Evolutionary conservation across 2,888 invertebrate species (phyloP).

Genomic region (Eledona agricola): DNA sequence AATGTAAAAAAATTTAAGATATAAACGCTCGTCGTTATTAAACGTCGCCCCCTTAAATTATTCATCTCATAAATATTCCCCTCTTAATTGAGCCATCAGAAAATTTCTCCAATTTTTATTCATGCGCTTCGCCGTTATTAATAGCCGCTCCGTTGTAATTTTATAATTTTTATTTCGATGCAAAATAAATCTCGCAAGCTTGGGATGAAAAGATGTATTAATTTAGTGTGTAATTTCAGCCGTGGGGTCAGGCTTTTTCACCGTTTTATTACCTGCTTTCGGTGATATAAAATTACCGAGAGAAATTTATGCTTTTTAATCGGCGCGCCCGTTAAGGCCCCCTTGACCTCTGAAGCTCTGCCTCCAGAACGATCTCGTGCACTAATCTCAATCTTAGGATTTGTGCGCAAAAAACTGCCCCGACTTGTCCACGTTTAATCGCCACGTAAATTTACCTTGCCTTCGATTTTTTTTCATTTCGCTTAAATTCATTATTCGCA

Average conservation of each 20-base stretch:
- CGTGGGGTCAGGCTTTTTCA: constrained; percentile 10
- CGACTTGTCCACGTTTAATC: too few species aligned
- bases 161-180: constrained; percentile 27
- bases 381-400: constrained; percentile 1
- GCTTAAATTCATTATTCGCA: constrained; percentile 2
- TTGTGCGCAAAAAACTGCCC: too few species aligned
- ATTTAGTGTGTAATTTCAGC: constrained; percentile 20
- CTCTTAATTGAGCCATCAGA: constrained; percentile 25
- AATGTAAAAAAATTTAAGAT: too few species aligned
- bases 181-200: constrained; percentile 21
- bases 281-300: constrained; percentile 3
- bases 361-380: neutral
- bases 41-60: constrained; percentile 10
- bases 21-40: constrained; percentile 15
- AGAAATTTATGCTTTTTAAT: constrained; percentile 4
- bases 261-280: constrained; percentile 17
- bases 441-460: too few species aligned
- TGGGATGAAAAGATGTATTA: constrained; percentile 17
- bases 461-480: constrained; percentile 1
- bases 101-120: constrained; percentile 22
- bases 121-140: constrained; percentile 25
- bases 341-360: neutral
- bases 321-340: neutral
- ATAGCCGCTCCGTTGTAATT: constrained; percentile 15
- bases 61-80: constrained; percentile 26